A percentile compares a stretch with the other conserved stretches of the same genome.
phyloP scores from a whole-genome alignment of 2,888 invertebrate genomes.

The Chrysolina americana region DNA sequence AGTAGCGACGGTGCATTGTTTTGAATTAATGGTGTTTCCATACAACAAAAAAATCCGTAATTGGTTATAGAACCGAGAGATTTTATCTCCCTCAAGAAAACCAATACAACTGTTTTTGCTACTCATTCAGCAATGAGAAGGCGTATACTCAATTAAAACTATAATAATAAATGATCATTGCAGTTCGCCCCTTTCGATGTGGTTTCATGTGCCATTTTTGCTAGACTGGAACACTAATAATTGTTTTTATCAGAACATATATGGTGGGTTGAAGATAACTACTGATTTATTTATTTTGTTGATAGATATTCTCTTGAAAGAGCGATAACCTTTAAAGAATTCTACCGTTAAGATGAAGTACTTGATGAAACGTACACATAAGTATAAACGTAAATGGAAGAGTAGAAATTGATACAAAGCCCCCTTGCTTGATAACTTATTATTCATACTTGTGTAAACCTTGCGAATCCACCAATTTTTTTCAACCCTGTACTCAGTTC shows the following conservation, averaged over 20 bases:
- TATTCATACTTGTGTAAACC: no score
- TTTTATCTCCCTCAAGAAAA: constrained; percentile 35
- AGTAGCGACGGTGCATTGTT: not conserved
- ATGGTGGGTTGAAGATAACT: not conserved
- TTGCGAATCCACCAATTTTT: no score
- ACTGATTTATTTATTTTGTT: no score
- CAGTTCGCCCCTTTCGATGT: constrained; percentile 40
- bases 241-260: not conserved
- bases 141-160: constrained; percentile 56
- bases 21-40: constrained; percentile 22
- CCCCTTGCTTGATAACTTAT: no score
- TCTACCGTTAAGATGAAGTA: no score
- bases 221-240: not conserved
- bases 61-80: constrained; percentile 36
- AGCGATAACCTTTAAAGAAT: no score
- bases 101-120: constrained; percentile 44
- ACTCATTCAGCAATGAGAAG: constrained; percentile 51
- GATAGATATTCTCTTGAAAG: no score
- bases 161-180: constrained; percentile 49
- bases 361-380: no score
- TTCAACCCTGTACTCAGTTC: no score
- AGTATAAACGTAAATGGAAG: no score
- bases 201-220: not conserved
- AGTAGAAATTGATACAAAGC: no score
- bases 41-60: constrained; percentile 32